phyloP scores from a whole-genome alignment of 2,113 vertebrate species.

The Corythornis vintsioides region DNA sequence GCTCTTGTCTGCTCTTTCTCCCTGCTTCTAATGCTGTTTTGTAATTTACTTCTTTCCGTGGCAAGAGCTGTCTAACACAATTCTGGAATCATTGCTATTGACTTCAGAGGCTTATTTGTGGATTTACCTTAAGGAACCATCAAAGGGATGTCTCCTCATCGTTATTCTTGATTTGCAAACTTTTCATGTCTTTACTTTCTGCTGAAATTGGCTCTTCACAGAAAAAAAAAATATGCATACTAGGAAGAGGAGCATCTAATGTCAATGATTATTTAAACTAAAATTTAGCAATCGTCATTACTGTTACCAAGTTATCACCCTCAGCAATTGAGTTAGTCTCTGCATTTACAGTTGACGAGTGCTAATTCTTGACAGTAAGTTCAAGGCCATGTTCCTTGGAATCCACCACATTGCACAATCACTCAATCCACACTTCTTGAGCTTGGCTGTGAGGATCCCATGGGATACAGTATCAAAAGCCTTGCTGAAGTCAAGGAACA shows the following conservation, averaged over 20 bases:
- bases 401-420: background rate
- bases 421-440: no score
- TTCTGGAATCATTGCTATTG: background rate
- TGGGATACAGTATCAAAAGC: no score
- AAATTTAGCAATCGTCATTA: background rate
- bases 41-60: background rate
- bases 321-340: background rate
- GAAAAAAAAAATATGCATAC: background rate
- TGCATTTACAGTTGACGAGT: background rate
- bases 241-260: background rate
- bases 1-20: background rate
- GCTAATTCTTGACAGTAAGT: background rate
- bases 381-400: background rate
- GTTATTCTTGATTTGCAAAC: background rate
- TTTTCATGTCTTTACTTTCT: background rate
- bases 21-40: background rate
- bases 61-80: fast-evolving
- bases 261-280: background rate
- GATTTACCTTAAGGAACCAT: background rate
- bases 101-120: background rate
- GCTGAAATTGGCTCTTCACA: background rate
- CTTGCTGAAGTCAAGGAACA: no score
- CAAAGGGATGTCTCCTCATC: background rate
- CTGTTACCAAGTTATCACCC: background rate
- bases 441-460: no score